Base-by-base conservation (phyloP, 2,888 invertebrate genomes). In the Campoletis raptor region DNA sequence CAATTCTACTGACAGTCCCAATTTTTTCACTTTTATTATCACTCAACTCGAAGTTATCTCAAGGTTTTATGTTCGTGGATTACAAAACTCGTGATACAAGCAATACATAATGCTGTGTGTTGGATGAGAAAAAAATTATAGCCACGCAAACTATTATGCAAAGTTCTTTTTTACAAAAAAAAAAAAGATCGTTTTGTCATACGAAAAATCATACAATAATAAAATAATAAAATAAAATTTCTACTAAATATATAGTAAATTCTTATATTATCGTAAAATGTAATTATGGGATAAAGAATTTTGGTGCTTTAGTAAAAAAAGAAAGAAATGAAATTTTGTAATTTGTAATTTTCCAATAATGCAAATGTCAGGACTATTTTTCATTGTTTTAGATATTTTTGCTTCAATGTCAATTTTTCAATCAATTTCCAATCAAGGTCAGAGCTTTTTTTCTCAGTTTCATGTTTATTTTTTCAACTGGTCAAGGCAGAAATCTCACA, bases 141-240 rank as follows among this genome's bases (percentile, higher is more conserved):
- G 69, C 70, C 66, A 80, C 80, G 64, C 67, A 54, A 61, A 80
- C 74, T 85, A 52, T 82, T 85, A 83, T 72, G 76, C 83, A 83
- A 85, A 83, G 45, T 57, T 10, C 57, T 57, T 10, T 24, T 8
- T 9, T 21, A 9, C 54, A 21, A 57, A 57, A 9, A 24, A 57
- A 57, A 12, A 10, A 57, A 57, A 7, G 30, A 30, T 3, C 52
- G n/a, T 12, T 24, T 57, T 10, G 57, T 24, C 2, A 3, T 21
- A 57, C 3, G 21, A 21, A 4, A 57, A 24, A 57, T n/a, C n/a
- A n/a, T n/a, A n/a, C n/a, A n/a, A n/a, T n/a, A n/a, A n/a, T n/a
- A n/a, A n/a, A n/a, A n/a, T n/a, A 57, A 12, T 0, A 2, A 10
- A 57, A 57, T 4, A 24, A 24, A 21, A 54, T 15, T 5, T 7